These are phyloP conservation scores for Acrocephalus scirpaceus DNA, from an alignment of 2,797 vertebrate species.

Conservation along the genomic window DNA sequence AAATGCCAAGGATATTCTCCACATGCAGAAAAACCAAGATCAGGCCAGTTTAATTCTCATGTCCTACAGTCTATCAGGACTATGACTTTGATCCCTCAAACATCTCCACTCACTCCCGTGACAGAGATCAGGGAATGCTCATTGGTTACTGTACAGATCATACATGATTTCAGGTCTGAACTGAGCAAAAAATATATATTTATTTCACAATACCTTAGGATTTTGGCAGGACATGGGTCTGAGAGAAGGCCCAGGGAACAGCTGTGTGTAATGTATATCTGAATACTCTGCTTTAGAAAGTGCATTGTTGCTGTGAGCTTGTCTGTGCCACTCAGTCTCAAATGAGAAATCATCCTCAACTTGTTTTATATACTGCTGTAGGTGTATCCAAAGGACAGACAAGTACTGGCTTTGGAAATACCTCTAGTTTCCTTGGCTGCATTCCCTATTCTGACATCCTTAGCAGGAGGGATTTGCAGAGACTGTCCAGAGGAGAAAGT, in stretches of 20 bases:
- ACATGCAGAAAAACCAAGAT: not conserved
- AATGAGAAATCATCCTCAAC: not conserved
- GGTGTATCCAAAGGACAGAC: not conserved
- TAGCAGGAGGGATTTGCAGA: not conserved
- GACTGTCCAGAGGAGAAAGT: not conserved
- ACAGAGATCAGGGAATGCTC: not conserved
- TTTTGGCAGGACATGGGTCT: not conserved
- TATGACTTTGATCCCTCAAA: not conserved
- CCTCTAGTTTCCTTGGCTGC: not conserved
- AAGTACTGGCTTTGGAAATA: not conserved
- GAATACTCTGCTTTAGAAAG: not conserved
- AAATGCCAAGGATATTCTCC: not conserved
- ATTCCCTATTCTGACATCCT: not conserved
- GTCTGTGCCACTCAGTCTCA: not conserved
- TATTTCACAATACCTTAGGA: not conserved
- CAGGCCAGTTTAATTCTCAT: not conserved
- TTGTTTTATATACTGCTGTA: not conserved
- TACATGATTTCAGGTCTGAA: not conserved
- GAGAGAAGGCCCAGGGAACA: not conserved
- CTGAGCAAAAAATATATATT: not conserved
- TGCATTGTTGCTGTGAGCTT: not conserved
- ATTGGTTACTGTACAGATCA: accelerated
- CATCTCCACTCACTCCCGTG: accelerated
- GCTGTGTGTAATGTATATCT: not conserved
- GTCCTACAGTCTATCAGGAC: not conserved